Conservation (phyloP, 2,888 invertebrate species). For the Phragmatobia fuliginosa region DNA sequence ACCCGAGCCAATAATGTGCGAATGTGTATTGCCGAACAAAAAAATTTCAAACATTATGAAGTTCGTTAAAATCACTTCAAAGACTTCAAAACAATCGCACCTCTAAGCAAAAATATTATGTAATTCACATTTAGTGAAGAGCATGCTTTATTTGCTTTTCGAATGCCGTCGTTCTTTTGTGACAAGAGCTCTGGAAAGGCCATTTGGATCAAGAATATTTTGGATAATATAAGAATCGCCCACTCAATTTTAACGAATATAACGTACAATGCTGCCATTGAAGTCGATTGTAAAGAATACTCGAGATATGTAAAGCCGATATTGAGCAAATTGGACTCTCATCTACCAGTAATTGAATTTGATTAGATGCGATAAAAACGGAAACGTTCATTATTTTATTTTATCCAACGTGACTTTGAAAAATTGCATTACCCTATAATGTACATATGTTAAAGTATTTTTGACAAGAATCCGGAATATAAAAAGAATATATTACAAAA, state of each 20-base stretch:
- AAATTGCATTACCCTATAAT: constrained; percentile 16
- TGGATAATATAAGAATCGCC: constrained; percentile 75
- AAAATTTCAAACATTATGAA: not conserved
- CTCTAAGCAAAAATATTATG: constrained; percentile 62
- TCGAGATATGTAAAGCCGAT: constrained; percentile 51
- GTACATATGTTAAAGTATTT: not conserved
- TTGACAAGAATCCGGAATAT: not conserved
- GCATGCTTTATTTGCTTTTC: constrained; percentile 72
- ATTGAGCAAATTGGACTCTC: constrained; percentile 59
- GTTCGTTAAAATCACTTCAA: not conserved
- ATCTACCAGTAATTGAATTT: constrained; percentile 50
- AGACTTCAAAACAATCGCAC: constrained; percentile 51
- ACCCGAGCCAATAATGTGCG: no score
- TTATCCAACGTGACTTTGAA: constrained; percentile 24
- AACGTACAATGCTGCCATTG: constrained; percentile 53
- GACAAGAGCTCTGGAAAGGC: constrained; percentile 66
- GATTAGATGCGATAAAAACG: constrained; percentile 40
- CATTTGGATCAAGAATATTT: constrained; percentile 73
- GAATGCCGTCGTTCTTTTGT: constrained; percentile 69
- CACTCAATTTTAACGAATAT: constrained; percentile 63
- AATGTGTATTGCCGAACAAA: not conserved
- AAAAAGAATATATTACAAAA: not conserved
- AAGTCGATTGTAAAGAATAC: constrained; percentile 58
- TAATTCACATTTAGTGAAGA: constrained; percentile 66
- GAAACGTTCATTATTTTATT: constrained; percentile 36